Percentiles rank a stretch among this genome's conserved stretches.
phyloP scores from a whole-genome alignment of 2,113 vertebrate genomes.

The Meriones unguiculatus region DNA sequence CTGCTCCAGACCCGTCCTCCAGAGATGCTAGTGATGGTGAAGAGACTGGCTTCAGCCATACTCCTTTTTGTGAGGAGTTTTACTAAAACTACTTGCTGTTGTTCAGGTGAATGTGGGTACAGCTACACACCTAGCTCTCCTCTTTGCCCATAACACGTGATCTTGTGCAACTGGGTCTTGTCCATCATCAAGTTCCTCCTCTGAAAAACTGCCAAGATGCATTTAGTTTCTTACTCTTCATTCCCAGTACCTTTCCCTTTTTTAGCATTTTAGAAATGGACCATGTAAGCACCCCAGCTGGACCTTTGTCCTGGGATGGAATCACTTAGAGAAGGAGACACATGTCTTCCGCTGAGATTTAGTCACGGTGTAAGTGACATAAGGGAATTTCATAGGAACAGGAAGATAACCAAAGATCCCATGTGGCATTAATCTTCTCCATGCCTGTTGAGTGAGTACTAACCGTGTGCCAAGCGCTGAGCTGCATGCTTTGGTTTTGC shows the following conservation, averaged over 20 bases:
- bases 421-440: neutral
- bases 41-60: neutral
- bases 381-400: conserved; percentile 5
- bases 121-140: neutral
- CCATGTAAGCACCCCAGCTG: neutral
- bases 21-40: neutral
- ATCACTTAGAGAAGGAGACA: conserved; percentile 33
- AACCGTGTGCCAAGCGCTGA: neutral
- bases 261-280: conserved; percentile 29
- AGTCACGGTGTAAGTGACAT: conserved; percentile 37
- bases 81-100: neutral
- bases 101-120: neutral
- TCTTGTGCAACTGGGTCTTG: neutral
- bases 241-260: neutral
- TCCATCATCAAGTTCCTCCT: neutral
- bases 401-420: conserved; percentile 19
- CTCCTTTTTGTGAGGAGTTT: neutral
- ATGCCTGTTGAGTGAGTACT: neutral
- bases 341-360: neutral
- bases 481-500: neutral
- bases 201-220: neutral
- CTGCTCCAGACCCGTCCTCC: neutral
- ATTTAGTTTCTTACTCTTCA: conserved; percentile 1
- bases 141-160: neutral
- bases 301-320: conserved; percentile 39